phyloP scores from a whole-genome alignment of 2,113 vertebrate species.

The Siniperca knerii region DNA sequence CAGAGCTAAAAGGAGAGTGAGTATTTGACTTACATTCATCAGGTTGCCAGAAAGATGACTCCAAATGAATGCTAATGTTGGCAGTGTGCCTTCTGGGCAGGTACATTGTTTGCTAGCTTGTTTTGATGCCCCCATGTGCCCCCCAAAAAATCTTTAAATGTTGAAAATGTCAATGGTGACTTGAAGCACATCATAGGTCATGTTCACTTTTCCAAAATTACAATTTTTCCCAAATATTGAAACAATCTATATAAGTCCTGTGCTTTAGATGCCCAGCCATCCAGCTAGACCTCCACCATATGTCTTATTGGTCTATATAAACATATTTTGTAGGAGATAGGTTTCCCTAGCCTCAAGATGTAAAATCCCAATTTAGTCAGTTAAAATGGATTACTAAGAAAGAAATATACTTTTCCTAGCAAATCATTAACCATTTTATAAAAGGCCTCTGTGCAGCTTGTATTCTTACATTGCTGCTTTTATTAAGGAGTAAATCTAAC shows the following conservation, averaged over 20 bases:
- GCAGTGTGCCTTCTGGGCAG: not conserved
- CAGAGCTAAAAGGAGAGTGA: not conserved
- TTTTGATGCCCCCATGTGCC: not conserved
- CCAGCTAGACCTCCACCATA: not conserved
- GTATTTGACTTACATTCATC: not conserved
- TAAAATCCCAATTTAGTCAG: not conserved
- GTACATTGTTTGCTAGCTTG: not conserved
- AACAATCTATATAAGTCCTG: not conserved
- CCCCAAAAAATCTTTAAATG: not conserved
- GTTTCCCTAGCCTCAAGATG: not conserved
- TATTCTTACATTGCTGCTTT: not conserved
- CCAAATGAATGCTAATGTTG: no score
- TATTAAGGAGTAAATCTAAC: not conserved
- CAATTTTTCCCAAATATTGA: not conserved
- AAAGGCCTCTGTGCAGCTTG: no score
- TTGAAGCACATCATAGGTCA: not conserved
- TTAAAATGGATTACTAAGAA: not conserved
- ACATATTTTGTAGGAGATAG: no score
- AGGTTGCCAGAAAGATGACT: not conserved
- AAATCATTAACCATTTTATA: not conserved
- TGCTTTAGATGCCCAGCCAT: no score
- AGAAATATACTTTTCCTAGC: not conserved
- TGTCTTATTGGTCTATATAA: not conserved
- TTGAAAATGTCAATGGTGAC: not conserved
- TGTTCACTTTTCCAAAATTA: not conserved